Evolutionary conservation across 2,113 vertebrate species (phyloP).

Genomic region (Trematocara variabile): DNA sequence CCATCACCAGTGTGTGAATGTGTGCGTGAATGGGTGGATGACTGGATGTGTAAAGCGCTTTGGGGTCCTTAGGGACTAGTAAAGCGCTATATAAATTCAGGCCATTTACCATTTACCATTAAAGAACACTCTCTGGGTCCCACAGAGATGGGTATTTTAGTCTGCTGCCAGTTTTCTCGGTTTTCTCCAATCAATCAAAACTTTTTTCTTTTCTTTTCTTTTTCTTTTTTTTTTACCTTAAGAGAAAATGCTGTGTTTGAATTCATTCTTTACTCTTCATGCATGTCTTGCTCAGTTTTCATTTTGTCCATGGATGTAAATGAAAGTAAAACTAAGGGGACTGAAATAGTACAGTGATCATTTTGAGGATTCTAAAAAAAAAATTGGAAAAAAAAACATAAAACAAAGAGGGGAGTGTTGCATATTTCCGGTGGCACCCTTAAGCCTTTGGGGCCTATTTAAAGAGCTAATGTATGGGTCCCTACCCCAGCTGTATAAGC

Average conservation of each 20-base stretch:
- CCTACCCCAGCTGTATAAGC: neutral
- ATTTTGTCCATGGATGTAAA: neutral
- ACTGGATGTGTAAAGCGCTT: too few species aligned
- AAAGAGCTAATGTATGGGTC: too few species aligned
- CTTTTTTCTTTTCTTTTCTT: neutral
- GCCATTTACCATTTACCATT: too few species aligned
- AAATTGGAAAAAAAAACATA: neutral
- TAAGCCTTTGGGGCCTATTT: neutral
- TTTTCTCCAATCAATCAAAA: neutral
- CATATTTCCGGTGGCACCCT: neutral
- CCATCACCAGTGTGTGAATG: too few species aligned
- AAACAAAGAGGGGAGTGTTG: neutral
- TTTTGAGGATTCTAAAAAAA: neutral
- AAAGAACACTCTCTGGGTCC: neutral
- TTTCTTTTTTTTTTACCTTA: neutral
- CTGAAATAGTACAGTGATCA: neutral
- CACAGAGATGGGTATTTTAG: neutral
- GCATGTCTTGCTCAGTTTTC: neutral
- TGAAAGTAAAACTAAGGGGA: neutral
- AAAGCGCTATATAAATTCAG: too few species aligned
- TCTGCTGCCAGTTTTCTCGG: neutral
- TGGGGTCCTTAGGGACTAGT: too few species aligned
- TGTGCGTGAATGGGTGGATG: too few species aligned
- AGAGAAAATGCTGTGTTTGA: neutral
- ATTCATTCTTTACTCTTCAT: neutral